Base-by-base conservation (phyloP, 1,140 invertebrate species). In the Linepithema humile region DNA sequence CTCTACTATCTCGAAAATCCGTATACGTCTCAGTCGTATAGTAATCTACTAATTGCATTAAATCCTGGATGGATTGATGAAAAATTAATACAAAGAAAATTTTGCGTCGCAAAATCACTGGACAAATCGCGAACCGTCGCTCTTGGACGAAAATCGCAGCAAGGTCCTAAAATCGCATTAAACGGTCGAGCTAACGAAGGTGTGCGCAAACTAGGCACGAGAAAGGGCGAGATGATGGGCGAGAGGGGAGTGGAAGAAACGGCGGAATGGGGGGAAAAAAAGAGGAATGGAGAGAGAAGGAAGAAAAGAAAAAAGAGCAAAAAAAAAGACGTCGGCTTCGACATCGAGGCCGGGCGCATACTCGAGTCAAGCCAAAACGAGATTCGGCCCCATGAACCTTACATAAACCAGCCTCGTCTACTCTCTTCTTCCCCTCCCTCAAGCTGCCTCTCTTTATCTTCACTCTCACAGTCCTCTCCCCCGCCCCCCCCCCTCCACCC, bases 141-240 rank as follows among this genome's bases (percentile, higher is more conserved):
- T 78, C 53, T 69, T 65, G 48, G 57, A 57, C 53, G 38, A 87
- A 67, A 88, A 88, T 87, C 85, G 82, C 78, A 74, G 87, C 83
- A 57, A 82, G 85, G 75, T 73, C 50, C 70, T 72, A 60, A 88
- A 88, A 88, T 88, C 83, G 57, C 83, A 88, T 88, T 88, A 88
- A 88, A 59, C 77, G 73, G 50, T 65, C 67, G 62, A 75, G 65
- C 75, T 88, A 88, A 88, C 86, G 87, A 88, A 88, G 86, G 83
- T 70, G 77, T 88, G 84, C 80, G 85, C 72, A 88, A 88, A 88
- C 83, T 75, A 20, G 60, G 55, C 59, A 65, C 69, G 57, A 43
- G 35, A 59, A 62, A 40, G 64, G 40, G 69, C 23, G 53, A 45
- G 29, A 53, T 23, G 57, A 45, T 67, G 62, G 74, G 65, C 45